Evolutionary conservation across 1,140 invertebrate genomes (phyloP).

Genomic region (Xylocopa sonorina): DNA sequence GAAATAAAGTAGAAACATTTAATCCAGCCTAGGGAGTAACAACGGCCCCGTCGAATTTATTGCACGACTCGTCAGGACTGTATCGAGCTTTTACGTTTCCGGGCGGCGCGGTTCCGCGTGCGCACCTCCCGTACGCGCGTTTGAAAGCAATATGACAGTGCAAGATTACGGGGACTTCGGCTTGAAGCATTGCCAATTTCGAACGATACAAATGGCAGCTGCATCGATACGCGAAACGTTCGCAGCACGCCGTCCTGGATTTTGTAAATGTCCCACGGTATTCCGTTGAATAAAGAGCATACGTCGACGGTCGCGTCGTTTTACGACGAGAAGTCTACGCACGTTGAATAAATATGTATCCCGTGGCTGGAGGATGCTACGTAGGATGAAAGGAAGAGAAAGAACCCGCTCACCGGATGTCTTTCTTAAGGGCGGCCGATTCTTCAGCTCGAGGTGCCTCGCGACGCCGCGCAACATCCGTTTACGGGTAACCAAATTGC

Average conservation of each 20-base stretch:
- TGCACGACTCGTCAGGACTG: conserved; percentile 31
- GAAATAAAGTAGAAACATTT: not conserved
- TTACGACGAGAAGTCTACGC: conserved; percentile 61
- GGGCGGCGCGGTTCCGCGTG: not conserved
- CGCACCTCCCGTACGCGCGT: not conserved
- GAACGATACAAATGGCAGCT: conserved; percentile 51
- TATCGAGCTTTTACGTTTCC: conserved; percentile 15
- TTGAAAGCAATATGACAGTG: conserved; percentile 42
- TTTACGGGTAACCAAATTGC: conserved; percentile 25
- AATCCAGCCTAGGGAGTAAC: not conserved
- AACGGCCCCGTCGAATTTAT: conserved; percentile 19
- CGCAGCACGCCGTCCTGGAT: conserved; percentile 48
- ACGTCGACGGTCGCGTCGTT: conserved; percentile 50
- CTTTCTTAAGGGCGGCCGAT: conserved; percentile 18
- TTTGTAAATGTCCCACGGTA: conserved; percentile 60
- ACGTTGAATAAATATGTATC: conserved; percentile 70
- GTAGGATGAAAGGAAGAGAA: conserved; percentile 53
- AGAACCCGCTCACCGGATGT: conserved; percentile 37
- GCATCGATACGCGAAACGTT: conserved; percentile 54
- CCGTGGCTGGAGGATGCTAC: conserved; percentile 50
- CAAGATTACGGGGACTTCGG: conserved; percentile 37
- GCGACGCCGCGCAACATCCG: no score
- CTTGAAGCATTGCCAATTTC: conserved; percentile 58
- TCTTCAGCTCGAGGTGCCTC: conserved; percentile 8
- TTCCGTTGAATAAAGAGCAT: conserved; percentile 58